Conservation (phyloP, 1,140 invertebrate genomes). For the Atta texana region DNA sequence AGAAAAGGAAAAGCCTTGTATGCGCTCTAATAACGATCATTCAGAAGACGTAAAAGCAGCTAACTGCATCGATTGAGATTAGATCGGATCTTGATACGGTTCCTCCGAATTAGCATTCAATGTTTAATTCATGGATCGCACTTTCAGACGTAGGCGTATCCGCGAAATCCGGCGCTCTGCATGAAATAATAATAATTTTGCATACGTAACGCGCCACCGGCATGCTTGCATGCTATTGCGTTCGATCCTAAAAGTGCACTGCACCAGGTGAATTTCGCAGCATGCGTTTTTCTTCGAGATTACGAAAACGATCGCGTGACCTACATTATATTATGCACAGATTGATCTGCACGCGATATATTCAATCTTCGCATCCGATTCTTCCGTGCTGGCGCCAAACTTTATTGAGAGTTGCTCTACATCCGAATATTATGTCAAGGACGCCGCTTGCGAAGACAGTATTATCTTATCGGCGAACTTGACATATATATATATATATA, state of each 20-base stretch:
- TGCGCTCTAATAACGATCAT: neutral
- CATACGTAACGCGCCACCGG: neutral
- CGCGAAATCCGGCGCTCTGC: neutral
- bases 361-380: neutral
- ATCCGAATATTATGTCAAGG: conserved; percentile 70
- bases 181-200: conserved; percentile 45
- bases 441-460: conserved; percentile 11
- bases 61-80: conserved; percentile 10
- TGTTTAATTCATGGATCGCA: conserved; percentile 46
- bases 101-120: neutral
- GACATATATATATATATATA: conserved; percentile 22
- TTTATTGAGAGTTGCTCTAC: conserved; percentile 51
- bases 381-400: conserved; percentile 14
- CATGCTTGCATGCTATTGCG: neutral
- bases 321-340: conserved; percentile 5
- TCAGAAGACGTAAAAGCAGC: neutral
- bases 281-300: neutral
- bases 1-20: neutral
- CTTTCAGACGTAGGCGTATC: conserved; percentile 2
- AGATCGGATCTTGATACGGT: neutral
- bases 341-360: neutral
- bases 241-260: neutral
- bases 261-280: neutral
- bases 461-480: conserved; percentile 48
- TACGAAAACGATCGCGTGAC: conserved; percentile 37